phyloP scores from a whole-genome alignment of 1,140 invertebrate genomes.

The Neodiprion virginianus region DNA sequence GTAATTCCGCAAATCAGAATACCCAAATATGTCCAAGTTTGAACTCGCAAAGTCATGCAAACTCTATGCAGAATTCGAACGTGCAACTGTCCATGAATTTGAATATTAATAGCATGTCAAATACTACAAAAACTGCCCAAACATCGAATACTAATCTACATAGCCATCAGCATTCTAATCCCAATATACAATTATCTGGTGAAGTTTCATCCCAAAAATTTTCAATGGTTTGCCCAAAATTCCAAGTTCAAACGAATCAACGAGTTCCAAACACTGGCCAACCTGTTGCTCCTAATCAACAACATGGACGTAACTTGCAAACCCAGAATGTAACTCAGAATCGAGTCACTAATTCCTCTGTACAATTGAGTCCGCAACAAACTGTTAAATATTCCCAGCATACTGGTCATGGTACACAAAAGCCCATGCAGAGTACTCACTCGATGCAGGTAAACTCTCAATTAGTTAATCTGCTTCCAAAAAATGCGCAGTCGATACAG shows the following conservation, averaged over 20 bases:
- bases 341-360: not conserved
- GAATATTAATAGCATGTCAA: constrained; percentile 15
- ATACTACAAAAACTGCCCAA: constrained; percentile 34
- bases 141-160: constrained; percentile 20
- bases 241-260: not conserved
- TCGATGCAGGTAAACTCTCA: constrained; percentile 27
- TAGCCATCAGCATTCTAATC: constrained; percentile 1
- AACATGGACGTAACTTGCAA: not conserved
- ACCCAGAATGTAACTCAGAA: not conserved
- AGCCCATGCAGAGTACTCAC: not conserved
- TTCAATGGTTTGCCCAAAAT: not conserved
- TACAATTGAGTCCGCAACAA: not conserved
- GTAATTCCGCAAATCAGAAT: constrained; percentile 11
- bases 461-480: constrained; percentile 29
- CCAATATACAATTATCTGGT: not conserved
- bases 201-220: not conserved
- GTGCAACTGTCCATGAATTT: constrained; percentile 16
- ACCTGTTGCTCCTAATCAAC: not conserved
- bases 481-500: constrained; percentile 33
- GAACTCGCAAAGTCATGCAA: constrained; percentile 3
- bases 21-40: not conserved
- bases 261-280: not conserved
- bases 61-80: constrained; percentile 24
- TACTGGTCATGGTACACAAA: not conserved
- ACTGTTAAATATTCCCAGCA: not conserved